Percentiles rank a stretch among this genome's conserved stretches.
phyloP scores from a whole-genome alignment of 2,888 invertebrate species.

The Ptilodon capucinus region DNA sequence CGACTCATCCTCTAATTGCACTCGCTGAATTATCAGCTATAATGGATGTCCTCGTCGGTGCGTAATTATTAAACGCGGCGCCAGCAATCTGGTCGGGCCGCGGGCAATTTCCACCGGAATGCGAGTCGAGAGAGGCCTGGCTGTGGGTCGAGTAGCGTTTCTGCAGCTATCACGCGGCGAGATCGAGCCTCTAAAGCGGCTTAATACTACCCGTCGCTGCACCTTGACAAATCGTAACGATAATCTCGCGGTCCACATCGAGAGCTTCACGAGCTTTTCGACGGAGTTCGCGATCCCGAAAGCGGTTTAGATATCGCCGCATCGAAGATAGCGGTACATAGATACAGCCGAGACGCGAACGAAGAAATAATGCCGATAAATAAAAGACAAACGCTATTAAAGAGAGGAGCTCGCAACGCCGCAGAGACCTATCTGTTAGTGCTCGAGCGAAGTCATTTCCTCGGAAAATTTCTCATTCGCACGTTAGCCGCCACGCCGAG shows the following conservation, averaged over 20 bases:
- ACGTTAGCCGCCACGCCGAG: slow-evolving; percentile 28
- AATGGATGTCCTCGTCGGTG: slow-evolving; percentile 70
- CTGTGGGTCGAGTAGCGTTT: slow-evolving; percentile 67
- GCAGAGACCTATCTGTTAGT: slow-evolving; percentile 43
- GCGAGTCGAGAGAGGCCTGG: slow-evolving; percentile 50
- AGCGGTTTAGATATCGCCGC: slow-evolving; percentile 29
- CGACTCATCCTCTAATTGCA: slow-evolving; percentile 69
- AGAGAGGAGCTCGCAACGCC: slow-evolving; percentile 29
- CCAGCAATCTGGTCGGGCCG: slow-evolving; percentile 62
- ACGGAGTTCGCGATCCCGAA: slow-evolving; percentile 25
- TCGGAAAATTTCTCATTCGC: slow-evolving; percentile 58
- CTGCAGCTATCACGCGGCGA: slow-evolving; percentile 53
- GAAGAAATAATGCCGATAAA: slow-evolving; percentile 26
- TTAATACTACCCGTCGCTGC: slow-evolving; percentile 33
- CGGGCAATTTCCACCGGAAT: slow-evolving; percentile 69
- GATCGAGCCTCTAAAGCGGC: slow-evolving; percentile 46
- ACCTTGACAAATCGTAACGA: slow-evolving; percentile 57
- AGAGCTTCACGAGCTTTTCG: slow-evolving; percentile 34
- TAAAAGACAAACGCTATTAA: slow-evolving; percentile 43
- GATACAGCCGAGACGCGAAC: slow-evolving; percentile 27
- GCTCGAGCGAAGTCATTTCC: slow-evolving; percentile 47
- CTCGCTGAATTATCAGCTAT: slow-evolving; percentile 70
- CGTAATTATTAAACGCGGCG: slow-evolving; percentile 72
- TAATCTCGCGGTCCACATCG: slow-evolving; percentile 43
- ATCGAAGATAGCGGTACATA: slow-evolving; percentile 39